These are phyloP conservation scores for Penaeus monodon DNA, from an alignment of 2,888 invertebrate species.

Conservation along the genomic window DNA sequence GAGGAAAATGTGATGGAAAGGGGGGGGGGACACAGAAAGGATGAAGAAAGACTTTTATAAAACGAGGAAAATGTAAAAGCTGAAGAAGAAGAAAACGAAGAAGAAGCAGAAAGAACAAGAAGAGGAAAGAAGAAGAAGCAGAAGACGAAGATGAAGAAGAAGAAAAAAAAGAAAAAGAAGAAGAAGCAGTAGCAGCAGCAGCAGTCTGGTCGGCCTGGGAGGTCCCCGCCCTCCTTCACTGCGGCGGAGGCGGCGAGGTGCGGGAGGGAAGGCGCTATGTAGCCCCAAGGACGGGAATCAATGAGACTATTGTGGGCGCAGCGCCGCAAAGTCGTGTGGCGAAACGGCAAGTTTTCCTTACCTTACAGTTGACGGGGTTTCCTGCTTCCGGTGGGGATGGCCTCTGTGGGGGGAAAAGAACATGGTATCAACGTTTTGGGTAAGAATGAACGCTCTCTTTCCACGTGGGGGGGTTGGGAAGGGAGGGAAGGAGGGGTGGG, in stretches of 20 bases:
- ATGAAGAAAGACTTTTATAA: not conserved
- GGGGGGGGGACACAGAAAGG: not conserved
- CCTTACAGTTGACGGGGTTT: slow-evolving; percentile 31
- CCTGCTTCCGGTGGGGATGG: slow-evolving; percentile 29
- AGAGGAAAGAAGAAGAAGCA: not conserved
- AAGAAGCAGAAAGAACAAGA: not conserved
- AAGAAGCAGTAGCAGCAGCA: not conserved
- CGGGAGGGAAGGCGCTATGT: slow-evolving; percentile 24
- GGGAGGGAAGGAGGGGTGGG: slow-evolving; percentile 8
- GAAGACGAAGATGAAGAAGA: not conserved
- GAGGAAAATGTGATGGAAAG: not conserved
- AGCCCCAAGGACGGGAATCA: slow-evolving; percentile 36
- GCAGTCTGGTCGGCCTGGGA: too few relatives aligned
- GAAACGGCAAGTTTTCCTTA: slow-evolving; percentile 20
- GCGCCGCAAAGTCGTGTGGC: slow-evolving; percentile 7
- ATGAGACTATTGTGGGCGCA: slow-evolving; percentile 25
- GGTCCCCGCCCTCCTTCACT: too few relatives aligned
- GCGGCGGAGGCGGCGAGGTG: slow-evolving; percentile 15
- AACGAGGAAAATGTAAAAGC: not conserved
- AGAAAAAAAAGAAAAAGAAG: not conserved
- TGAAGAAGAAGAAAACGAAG: too few relatives aligned
- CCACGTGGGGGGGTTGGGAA: not conserved
- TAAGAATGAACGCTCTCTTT: too few relatives aligned
- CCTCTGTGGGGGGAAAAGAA: slow-evolving; percentile 6
- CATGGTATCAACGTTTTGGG: too few relatives aligned